Conservation (phyloP, 1,140 invertebrate genomes). For the Trialeurodes vaporariorum region DNA sequence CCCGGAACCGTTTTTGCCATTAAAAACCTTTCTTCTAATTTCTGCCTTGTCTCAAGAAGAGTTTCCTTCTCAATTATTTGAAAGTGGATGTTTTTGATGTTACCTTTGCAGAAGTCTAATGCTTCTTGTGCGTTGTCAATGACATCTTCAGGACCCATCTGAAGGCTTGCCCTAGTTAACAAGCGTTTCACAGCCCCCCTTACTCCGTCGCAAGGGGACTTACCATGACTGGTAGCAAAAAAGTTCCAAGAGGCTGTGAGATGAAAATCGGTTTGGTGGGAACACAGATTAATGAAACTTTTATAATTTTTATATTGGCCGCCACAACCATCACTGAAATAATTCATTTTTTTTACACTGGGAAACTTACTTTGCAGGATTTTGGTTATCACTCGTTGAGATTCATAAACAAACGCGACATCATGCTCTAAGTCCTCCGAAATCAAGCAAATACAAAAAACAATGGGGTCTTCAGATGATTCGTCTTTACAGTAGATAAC, state of each 20-base stretch:
- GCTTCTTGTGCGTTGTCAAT: background rate
- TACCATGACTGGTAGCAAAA: background rate
- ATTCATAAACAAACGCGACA: constrained; percentile 23
- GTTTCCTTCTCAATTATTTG: background rate
- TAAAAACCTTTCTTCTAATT: background rate
- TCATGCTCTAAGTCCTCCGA: constrained; percentile 23
- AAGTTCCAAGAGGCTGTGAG: background rate
- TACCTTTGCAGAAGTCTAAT: background rate
- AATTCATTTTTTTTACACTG: constrained; percentile 25
- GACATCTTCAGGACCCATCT: background rate
- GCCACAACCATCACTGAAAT: constrained; percentile 29
- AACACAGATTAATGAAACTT: constrained; percentile 28
- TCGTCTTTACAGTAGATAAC: background rate
- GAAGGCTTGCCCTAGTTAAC: background rate
- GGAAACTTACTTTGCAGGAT: constrained; percentile 22
- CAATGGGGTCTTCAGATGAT: background rate
- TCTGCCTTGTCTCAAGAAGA: background rate
- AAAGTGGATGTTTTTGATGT: background rate
- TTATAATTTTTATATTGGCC: constrained; percentile 32
- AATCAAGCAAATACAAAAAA: constrained; percentile 12
- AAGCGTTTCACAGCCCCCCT: background rate
- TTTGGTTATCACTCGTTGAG: constrained; percentile 18
- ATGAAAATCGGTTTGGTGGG: constrained; percentile 26
- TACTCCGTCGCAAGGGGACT: background rate
- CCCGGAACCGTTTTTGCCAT: background rate